Conservation (phyloP, 2,113 vertebrate species). For the Nibea coibor region DNA sequence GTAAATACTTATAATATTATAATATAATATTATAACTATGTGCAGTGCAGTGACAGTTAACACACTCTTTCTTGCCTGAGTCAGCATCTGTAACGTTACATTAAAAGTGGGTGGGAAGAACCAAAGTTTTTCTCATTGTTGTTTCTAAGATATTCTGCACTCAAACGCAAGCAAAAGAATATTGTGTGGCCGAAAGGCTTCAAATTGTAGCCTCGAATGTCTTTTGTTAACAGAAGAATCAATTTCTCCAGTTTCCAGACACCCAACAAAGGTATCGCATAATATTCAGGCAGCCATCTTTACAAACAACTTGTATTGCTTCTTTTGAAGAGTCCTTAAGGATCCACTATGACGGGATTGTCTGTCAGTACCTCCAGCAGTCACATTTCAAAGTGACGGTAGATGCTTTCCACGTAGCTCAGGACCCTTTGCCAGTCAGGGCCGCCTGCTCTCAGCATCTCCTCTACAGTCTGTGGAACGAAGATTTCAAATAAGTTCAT, state of each 20-base stretch:
- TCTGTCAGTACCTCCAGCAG: conserved; percentile 18
- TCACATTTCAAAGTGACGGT: conserved; percentile 87
- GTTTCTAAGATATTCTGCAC: not conserved
- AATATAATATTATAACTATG: not conserved
- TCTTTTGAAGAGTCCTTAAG: conserved; percentile 6
- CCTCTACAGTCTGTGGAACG: conserved; percentile 80
- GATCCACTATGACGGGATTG: not conserved
- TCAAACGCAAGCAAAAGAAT: not conserved
- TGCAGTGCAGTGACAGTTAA: not conserved
- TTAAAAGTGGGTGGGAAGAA: not conserved
- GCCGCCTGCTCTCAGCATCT: conserved; percentile 84
- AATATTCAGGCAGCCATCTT: not conserved
- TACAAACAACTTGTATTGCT: not conserved
- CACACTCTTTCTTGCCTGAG: not conserved
- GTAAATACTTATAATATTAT: not conserved
- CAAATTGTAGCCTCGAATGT: conserved; percentile 9
- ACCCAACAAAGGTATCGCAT: not conserved
- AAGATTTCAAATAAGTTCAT: not conserved
- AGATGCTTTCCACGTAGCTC: conserved; percentile 86
- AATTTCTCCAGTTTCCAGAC: not conserved
- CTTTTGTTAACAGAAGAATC: not conserved
- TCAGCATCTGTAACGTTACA: conserved; percentile 1
- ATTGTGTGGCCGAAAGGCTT: not conserved
- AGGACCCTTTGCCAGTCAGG: conserved; percentile 88
- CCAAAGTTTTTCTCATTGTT: not conserved